Percentiles rank a stretch among this genome's conserved stretches.
These are phyloP conservation scores for Falco punctatus DNA, from an alignment of 2,113 vertebrate species.

Conservation along the genomic window DNA sequence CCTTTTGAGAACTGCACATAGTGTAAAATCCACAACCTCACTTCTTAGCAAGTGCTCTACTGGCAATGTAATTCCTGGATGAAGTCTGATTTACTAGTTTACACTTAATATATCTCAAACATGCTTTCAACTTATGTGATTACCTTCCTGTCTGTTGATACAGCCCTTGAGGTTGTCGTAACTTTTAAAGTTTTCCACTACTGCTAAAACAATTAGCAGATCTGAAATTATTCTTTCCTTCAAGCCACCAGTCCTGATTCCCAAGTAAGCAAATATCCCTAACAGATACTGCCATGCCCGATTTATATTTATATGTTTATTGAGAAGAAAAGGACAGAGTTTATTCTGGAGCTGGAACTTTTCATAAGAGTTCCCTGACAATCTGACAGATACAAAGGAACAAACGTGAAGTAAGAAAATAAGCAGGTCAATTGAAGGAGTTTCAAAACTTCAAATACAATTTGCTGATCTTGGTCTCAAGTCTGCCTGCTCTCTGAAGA, in stretches of 20 bases:
- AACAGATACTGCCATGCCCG: neutral
- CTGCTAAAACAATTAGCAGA: neutral
- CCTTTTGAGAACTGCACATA: neutral
- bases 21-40: neutral
- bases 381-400: neutral
- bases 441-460: neutral
- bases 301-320: neutral
- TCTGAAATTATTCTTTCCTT: neutral
- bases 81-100: neutral
- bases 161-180: neutral
- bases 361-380: neutral
- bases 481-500: neutral
- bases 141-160: neutral
- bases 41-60: neutral
- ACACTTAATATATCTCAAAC: neutral
- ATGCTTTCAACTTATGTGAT: neutral
- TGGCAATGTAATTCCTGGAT: neutral
- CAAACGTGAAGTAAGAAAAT: neutral
- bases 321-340: neutral
- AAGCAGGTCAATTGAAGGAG: neutral
- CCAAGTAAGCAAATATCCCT: neutral
- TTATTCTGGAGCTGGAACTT: neutral
- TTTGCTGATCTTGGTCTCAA: constrained; percentile 3
- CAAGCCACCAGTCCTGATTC: neutral
- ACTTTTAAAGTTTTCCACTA: neutral